phyloP scores from a whole-genome alignment of 1,140 invertebrate species.

The Euura saliciscinereae region DNA sequence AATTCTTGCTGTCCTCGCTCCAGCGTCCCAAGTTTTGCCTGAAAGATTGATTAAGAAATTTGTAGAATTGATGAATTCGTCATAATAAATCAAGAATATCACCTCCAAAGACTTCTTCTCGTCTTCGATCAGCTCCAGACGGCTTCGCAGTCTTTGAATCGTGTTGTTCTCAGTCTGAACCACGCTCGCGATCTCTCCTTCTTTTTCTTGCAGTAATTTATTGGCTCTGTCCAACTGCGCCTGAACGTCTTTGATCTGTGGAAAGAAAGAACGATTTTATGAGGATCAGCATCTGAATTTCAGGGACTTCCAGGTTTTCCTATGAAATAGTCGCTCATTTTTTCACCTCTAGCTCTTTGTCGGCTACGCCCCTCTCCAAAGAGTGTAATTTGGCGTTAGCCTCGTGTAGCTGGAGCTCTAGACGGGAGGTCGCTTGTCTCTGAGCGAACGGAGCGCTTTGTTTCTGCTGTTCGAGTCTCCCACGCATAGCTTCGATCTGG shows the following conservation, averaged over 20 bases:
- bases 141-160: slow-evolving; percentile 62
- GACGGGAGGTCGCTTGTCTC: slow-evolving; percentile 68
- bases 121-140: slow-evolving; percentile 59
- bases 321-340: neutral
- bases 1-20: slow-evolving; percentile 50
- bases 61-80: neutral
- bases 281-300: neutral
- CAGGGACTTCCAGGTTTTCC: neutral
- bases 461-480: slow-evolving; percentile 78
- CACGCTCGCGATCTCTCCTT: slow-evolving; percentile 59
- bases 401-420: slow-evolving; percentile 73
- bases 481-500: slow-evolving; percentile 77
- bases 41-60: slow-evolving; percentile 17
- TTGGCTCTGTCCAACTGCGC: slow-evolving; percentile 57
- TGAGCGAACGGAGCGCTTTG: slow-evolving; percentile 73
- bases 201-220: slow-evolving; percentile 58
- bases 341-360: slow-evolving; percentile 49
- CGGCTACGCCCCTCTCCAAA: slow-evolving; percentile 43
- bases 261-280: neutral
- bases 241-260: slow-evolving; percentile 49
- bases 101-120: slow-evolving; percentile 64
- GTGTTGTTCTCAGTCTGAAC: slow-evolving; percentile 59
- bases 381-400: slow-evolving; percentile 46
- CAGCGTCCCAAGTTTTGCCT: slow-evolving; percentile 42
- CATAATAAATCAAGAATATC: slow-evolving; percentile 19